phyloP scores from a whole-genome alignment of 2,797 vertebrate species.

The Hirundo rustica region DNA sequence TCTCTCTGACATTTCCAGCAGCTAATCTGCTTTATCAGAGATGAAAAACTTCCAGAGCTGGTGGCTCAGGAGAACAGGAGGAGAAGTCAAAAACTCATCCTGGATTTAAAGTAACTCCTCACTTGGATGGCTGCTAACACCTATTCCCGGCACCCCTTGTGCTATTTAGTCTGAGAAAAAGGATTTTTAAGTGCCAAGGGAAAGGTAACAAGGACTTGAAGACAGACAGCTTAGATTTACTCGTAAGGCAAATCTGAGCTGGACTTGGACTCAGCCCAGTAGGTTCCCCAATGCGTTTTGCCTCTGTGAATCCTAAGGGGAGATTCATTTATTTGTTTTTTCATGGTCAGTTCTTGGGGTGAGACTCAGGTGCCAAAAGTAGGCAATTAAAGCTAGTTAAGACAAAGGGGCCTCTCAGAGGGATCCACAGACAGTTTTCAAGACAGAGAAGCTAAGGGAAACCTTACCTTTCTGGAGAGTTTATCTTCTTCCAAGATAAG shows the following conservation, averaged over 20 bases:
- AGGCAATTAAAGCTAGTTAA: background rate
- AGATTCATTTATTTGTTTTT: background rate
- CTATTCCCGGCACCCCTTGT: background rate
- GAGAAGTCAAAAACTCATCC: conserved; percentile 36
- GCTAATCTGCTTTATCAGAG: conserved; percentile 61
- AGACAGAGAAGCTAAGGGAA: background rate
- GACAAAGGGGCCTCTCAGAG: background rate
- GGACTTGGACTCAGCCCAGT: background rate
- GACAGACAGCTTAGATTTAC: background rate
- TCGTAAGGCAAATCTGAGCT: conserved; percentile 11
- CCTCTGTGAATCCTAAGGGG: background rate
- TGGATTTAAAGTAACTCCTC: conserved; percentile 35
- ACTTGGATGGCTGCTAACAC: conserved; percentile 34
- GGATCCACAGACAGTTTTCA: background rate
- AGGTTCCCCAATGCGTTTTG: background rate
- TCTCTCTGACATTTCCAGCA: conserved; percentile 53
- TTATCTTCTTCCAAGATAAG: background rate
- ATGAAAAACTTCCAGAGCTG: conserved; percentile 50
- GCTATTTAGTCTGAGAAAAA: background rate
- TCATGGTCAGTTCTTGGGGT: background rate
- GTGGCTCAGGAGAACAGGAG: conserved; percentile 19
- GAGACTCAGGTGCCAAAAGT: background rate
- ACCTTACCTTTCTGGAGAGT: background rate
- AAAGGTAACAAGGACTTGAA: conserved; percentile 17
- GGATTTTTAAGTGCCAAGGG: background rate